Conservation (phyloP, 2,113 vertebrate species). For the Gymnogyps californianus region DNA sequence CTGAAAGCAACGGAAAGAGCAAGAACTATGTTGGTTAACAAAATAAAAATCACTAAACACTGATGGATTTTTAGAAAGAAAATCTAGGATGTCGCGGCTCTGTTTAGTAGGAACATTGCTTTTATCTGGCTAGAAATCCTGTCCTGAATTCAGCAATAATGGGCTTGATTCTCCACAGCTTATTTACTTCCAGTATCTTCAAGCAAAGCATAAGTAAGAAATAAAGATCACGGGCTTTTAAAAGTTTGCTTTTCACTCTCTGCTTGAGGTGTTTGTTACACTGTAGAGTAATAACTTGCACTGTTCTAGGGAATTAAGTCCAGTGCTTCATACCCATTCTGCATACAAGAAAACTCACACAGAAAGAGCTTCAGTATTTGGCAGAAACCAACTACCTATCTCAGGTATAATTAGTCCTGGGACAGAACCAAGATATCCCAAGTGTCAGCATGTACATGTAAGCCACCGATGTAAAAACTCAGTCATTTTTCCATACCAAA, state of each 20-base stretch:
- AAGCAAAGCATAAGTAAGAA: neutral
- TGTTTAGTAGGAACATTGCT: neutral
- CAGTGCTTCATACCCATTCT: neutral
- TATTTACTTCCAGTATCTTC: neutral
- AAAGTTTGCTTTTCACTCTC: neutral
- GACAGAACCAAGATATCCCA: neutral
- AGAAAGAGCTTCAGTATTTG: neutral
- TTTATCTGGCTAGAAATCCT: neutral
- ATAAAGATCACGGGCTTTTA: neutral
- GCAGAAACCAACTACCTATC: neutral
- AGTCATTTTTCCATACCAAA: neutral
- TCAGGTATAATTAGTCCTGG: neutral
- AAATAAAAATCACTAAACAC: neutral
- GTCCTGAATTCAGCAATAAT: neutral
- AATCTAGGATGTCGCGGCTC: neutral
- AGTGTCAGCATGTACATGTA: rapidly evolving
- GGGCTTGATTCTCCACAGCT: neutral
- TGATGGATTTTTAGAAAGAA: neutral
- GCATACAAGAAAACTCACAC: neutral
- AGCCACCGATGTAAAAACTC: neutral
- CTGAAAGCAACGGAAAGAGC: neutral
- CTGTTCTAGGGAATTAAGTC: neutral
- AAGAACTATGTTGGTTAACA: neutral
- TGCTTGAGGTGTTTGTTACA: neutral
- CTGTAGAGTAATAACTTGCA: neutral